Evolutionary conservation across 2,797 vertebrate species (phyloP).

Genomic region (Mormyrus proboscirostris): DNA sequence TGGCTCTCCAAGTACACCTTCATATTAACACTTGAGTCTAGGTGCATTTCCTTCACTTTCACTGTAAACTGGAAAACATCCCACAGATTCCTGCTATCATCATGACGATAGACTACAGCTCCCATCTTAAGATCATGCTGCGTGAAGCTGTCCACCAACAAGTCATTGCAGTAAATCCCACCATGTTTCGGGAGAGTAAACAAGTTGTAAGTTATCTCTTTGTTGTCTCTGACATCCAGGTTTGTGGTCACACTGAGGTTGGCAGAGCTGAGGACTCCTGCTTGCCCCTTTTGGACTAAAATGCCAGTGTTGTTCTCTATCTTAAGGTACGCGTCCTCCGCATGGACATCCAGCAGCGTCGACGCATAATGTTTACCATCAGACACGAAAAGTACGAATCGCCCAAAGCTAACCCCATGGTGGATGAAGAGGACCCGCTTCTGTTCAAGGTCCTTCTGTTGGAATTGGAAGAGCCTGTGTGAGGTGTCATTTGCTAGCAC

Average conservation of each 20-base stretch:
- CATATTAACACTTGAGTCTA: conserved; percentile 57
- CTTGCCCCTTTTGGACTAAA: conserved; percentile 73
- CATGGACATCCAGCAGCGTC: conserved; percentile 74
- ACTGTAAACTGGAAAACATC: conserved; percentile 71
- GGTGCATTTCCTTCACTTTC: conserved; percentile 53
- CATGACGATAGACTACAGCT: conserved; percentile 65
- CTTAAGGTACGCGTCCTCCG: conserved; percentile 70
- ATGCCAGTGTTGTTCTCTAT: conserved; percentile 74
- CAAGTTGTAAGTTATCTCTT: conserved; percentile 62
- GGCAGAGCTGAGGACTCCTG: conserved; percentile 52
- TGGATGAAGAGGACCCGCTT: conserved; percentile 75
- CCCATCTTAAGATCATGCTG: conserved; percentile 64
- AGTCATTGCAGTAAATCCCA: conserved; percentile 54
- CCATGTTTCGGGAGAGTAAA: conserved; percentile 64
- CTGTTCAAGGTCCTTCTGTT: conserved; percentile 70
- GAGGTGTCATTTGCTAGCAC: conserved; percentile 69
- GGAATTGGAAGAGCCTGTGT: conserved; percentile 76
- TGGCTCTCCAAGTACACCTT: conserved; percentile 75
- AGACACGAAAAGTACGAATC: conserved; percentile 82
- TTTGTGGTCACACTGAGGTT: conserved; percentile 79
- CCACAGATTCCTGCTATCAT: conserved; percentile 61
- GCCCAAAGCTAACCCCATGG: conserved; percentile 63
- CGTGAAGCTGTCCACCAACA: conserved; percentile 61
- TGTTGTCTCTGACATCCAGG: conserved; percentile 70
- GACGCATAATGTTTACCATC: conserved; percentile 79